Evolutionary conservation across 2,113 vertebrate genomes (phyloP), one percentile per base, ranked within the genome.

Genomic region (Halichoeres trimaculatus): DNA sequence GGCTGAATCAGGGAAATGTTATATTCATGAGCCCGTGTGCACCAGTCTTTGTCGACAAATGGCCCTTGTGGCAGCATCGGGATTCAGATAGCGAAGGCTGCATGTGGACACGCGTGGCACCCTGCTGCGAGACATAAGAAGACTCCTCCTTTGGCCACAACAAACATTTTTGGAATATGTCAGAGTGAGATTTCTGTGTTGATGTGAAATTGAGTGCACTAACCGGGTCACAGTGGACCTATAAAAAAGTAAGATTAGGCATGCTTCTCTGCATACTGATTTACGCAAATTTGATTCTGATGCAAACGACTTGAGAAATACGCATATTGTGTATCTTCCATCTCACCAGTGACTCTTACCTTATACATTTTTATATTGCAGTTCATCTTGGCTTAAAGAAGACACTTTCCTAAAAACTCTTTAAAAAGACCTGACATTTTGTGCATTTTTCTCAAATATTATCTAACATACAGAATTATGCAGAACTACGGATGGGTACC

Each of bases 21-120:
- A 65, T 82, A 90, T 92, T 93, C 89, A 92, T 89, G 74, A 89
- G 76, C 51, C 70, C 43, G 30, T 55, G 48, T 80, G 72, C 72
- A 84, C 63, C 80, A 73, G 64, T 72, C 38, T 79, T 61, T 80
- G 78, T 54, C 47, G 1, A 78, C 78, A 84, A 85, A 85, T 69
- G 76, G 74, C 60, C 80, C 80, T 69, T 5, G 57, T 85, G 80
- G 78, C 80, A 76, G 53, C 74, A 83, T 82, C 67, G 66, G 50
- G 82, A 88, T 84, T 88, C 75, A 72, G 75, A 73, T 77, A 67
- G 66, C 51, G 57, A 67, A 41, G 77, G 76, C 73, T 64, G 52
- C 80, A 51, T 70, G 66, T 51, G 68, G 85, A 83, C 68, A 83
- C 65, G 72, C 69, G 43, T 24, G 63, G 60, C 73, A 24, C 65